Percentiles rank a stretch among this genome's conserved stretches.
Evolutionary conservation across 64 coral and sea anemone species (phyloP).

Genomic region (Dendronephthya gigantea): DNA sequence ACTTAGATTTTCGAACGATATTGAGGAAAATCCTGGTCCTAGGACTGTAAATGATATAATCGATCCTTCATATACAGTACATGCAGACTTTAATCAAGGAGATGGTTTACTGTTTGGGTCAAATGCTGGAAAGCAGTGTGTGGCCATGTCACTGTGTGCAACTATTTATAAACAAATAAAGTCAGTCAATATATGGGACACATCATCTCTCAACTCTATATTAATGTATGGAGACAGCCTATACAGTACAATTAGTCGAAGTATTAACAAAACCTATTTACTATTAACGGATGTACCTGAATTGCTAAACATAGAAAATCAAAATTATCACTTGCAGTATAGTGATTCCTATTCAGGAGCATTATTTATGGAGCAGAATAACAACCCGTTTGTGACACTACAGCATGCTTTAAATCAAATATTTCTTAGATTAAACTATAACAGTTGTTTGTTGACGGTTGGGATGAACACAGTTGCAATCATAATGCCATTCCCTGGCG

Average conservation of each 20-base stretch:
- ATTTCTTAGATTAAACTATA: neutral
- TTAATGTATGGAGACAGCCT: neutral
- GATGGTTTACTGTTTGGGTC: neutral
- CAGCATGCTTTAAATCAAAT: neutral
- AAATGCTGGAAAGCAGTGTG: neutral
- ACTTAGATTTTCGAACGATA: no score
- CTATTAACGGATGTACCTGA: neutral
- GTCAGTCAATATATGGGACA: slow-evolving; percentile 15
- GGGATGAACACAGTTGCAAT: no score
- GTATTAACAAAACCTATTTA: neutral
- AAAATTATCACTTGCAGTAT: neutral
- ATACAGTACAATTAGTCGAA: neutral
- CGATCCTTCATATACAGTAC: neutral
- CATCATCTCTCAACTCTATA: neutral
- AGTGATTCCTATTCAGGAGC: neutral
- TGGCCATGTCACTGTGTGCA: neutral
- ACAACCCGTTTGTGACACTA: neutral
- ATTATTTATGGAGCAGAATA: neutral
- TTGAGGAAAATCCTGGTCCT: neutral
- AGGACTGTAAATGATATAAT: no score
- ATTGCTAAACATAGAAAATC: neutral
- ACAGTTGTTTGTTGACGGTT: neutral
- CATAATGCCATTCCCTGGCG: no score
- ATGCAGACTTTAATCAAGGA: neutral
- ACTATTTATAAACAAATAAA: neutral